Evolutionary conservation across 2,113 vertebrate species (phyloP).

Genomic region (Hoplias malabaricus): DNA sequence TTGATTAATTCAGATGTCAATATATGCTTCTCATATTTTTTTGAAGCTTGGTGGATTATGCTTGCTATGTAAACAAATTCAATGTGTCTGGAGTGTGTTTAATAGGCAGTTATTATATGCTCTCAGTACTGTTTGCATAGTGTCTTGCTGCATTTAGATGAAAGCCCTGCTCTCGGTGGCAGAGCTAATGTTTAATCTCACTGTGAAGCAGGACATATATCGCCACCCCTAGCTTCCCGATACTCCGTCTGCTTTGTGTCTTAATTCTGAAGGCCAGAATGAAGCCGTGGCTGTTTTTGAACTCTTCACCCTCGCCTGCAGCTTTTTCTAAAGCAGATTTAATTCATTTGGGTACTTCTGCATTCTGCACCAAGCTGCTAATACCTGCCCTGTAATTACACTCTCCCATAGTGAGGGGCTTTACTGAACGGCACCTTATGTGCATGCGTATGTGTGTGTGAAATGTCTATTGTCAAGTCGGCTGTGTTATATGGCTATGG

Average conservation of each 20-base stretch:
- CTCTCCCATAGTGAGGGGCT: neutral
- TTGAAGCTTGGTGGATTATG: no score
- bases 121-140: neutral
- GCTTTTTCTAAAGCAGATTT: conserved; percentile 35
- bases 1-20: neutral
- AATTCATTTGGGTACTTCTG: conserved; percentile 43
- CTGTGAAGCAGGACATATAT: neutral
- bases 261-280: neutral
- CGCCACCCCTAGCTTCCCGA: neutral
- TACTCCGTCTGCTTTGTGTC: neutral
- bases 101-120: no score
- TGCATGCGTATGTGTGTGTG: neutral
- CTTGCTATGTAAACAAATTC: no score
- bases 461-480: no score
- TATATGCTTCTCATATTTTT: neutral
- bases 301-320: conserved; percentile 25
- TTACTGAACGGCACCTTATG: conserved; percentile 23
- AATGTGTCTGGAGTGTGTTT: no score
- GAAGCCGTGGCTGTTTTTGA: conserved; percentile 12
- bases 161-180: neutral
- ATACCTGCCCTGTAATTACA: conserved; percentile 38
- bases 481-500: no score
- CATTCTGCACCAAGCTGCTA: conserved; percentile 25
- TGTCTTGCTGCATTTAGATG: neutral
- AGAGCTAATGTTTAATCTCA: conserved; percentile 6